Base-by-base conservation (phyloP, 2,888 invertebrate species). In the Lepidonotus clava region DNA sequence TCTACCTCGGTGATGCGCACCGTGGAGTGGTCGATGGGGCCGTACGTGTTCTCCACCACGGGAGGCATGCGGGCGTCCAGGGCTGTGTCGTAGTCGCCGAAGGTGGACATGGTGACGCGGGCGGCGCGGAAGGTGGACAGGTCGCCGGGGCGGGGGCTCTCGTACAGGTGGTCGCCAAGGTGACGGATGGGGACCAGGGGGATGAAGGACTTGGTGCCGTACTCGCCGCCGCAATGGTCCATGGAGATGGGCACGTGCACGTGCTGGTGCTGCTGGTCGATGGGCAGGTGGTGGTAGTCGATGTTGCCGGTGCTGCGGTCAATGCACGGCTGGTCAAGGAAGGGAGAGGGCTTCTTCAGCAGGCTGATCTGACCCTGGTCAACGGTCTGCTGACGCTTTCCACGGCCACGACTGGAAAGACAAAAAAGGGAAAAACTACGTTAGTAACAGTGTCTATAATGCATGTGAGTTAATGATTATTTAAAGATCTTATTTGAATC, bases 51-150 rank as follows among this genome's bases (percentile, higher is more conserved):
- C 71, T 71, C 71, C 34, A 21, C 38, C 1, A 18, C 36, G 38
- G 38, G 34, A n/a, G n/a, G n/a, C 38, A 34, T 34, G 21, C 71
- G 71, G 14, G 71, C 34, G 71, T 71, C 71, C 34, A 71, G 71
- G 36, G 71, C 71, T 11, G 71, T 71, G 71, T 34, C 71, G n/a
- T 71, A 71, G 38, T 71, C 71, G 38, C 71, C 71, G 71, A 71
- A 71, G 14, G 71, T 71, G 18, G 46, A 46, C 80, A 80, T 80
- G 41, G 80, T 80, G n/a, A 80, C 51, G 32, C 80, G 80, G 41
- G 80, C 46, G 18, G 80, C 80, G 14, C 46, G 46, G 80, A 80
- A 46, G 41, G 80, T 46, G 80, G 80, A 80, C 24, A 80, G 24
- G 80, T 80, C 80, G 24, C 46, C 46, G 28, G 80, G 46, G 51